Evolutionary conservation across 2,113 vertebrate genomes (phyloP).

Genomic region (Noctilio leporinus): DNA sequence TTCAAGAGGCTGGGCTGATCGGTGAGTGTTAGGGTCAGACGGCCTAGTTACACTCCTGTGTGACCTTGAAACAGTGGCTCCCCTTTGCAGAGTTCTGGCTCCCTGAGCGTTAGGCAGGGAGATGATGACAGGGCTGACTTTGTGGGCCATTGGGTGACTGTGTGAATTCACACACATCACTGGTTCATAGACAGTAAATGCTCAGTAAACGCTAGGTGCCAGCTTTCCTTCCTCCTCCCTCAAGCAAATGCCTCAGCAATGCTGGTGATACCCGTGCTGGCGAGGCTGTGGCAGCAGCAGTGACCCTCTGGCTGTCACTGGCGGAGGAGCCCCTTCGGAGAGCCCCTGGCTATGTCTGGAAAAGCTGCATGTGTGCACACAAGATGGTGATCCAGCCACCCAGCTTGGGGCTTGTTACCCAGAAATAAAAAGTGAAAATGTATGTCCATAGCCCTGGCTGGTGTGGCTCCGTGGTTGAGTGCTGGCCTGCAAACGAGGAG

Average conservation of each 20-base stretch:
- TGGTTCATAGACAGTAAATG: background rate
- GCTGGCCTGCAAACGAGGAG: too few relatives aligned
- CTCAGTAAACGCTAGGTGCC: background rate
- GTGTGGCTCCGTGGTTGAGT: too few relatives aligned
- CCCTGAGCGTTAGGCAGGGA: background rate
- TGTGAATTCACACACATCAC: fast-evolving
- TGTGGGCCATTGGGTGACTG: background rate
- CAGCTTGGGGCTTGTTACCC: fast-evolving
- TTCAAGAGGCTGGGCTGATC: background rate
- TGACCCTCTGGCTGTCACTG: fast-evolving
- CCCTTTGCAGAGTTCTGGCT: background rate
- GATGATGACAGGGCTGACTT: background rate
- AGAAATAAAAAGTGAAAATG: background rate
- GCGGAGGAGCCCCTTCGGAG: background rate
- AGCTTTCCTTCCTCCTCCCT: background rate
- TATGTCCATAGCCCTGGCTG: too few relatives aligned
- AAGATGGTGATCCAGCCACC: fast-evolving
- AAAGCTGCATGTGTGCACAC: fast-evolving
- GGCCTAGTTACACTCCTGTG: background rate
- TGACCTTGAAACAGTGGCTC: background rate
- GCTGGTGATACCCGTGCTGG: background rate
- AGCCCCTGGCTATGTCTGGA: fast-evolving
- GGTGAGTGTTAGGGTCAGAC: background rate
- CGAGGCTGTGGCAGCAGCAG: fast-evolving
- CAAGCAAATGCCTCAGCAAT: background rate